Percentiles rank a stretch among this genome's conserved stretches.
These are phyloP conservation scores for Coturnix japonica DNA, from an alignment of 2,113 vertebrate species.

Conservation along the genomic window DNA sequence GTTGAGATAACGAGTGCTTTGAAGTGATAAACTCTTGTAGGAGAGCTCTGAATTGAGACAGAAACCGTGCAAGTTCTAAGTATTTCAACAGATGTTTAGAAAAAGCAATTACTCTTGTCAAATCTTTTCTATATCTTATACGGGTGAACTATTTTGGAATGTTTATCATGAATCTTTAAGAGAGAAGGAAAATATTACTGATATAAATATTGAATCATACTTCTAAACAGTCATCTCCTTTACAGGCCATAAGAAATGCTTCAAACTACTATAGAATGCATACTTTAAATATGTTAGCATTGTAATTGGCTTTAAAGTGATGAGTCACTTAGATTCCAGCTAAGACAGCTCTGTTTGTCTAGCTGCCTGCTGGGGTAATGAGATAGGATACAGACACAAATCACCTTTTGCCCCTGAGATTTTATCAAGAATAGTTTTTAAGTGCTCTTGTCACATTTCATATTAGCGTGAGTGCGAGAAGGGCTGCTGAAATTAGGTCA, in stretches of 20 bases:
- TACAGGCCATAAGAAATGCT: not conserved
- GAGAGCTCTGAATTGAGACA: not conserved
- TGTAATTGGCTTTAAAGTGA: not conserved
- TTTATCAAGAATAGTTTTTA: not conserved
- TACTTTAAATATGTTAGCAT: constrained; percentile 8
- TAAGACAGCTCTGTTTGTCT: constrained; percentile 2
- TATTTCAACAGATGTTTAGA: not conserved
- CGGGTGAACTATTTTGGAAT: not conserved
- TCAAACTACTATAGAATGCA: not conserved
- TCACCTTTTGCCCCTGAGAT: not conserved
- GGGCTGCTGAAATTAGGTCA: not conserved
- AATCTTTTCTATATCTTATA: not conserved
- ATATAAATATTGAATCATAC: not conserved
- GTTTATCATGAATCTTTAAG: not conserved
- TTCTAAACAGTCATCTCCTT: not conserved
- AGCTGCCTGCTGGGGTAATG: not conserved
- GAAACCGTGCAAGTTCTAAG: not conserved
- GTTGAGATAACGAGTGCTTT: not conserved
- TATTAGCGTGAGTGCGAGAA: not conserved
- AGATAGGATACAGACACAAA: not conserved
- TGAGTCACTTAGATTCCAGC: constrained; percentile 29
- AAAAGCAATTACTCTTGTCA: not conserved
- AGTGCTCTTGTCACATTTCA: constrained; percentile 24
- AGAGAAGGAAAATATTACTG: not conserved
- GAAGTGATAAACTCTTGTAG: not conserved